These are phyloP conservation scores for Coranthus polyacanthus DNA, from an alignment of 2,797 vertebrate genomes.

Conservation along the genomic window DNA sequence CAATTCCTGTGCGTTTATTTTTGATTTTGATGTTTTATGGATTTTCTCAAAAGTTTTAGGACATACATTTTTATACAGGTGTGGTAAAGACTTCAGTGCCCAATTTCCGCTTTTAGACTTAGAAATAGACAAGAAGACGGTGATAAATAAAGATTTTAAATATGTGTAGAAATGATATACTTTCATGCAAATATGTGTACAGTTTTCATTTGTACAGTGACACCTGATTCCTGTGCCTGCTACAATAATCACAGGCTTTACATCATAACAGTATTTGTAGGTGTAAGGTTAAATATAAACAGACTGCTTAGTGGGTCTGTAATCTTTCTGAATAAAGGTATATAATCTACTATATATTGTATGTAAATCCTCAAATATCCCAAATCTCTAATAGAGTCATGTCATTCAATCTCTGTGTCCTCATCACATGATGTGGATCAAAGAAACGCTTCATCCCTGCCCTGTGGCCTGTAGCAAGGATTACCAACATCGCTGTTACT, in stretches of 20 bases:
- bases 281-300: not conserved
- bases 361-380: not conserved
- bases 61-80: no score
- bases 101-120: no score
- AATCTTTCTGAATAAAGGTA: not conserved
- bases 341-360: not conserved
- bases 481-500: constrained; percentile 63
- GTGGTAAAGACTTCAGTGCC: no score
- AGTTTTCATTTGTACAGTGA: no score
- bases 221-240: no score
- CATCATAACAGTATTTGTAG: not conserved
- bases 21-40: no score
- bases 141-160: not conserved
- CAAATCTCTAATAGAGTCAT: not conserved
- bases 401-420: constrained; percentile 17
- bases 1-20: no score
- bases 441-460: constrained; percentile 27
- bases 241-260: no score
- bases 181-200: no score
- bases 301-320: not conserved
- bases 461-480: constrained; percentile 39
- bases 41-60: no score
- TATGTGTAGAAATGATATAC: not conserved
- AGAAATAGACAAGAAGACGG: no score
- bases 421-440: constrained; percentile 33